These are phyloP conservation scores for Smutsia gigantea DNA, from an alignment of 2,797 vertebrate species.

Conservation along the genomic window DNA sequence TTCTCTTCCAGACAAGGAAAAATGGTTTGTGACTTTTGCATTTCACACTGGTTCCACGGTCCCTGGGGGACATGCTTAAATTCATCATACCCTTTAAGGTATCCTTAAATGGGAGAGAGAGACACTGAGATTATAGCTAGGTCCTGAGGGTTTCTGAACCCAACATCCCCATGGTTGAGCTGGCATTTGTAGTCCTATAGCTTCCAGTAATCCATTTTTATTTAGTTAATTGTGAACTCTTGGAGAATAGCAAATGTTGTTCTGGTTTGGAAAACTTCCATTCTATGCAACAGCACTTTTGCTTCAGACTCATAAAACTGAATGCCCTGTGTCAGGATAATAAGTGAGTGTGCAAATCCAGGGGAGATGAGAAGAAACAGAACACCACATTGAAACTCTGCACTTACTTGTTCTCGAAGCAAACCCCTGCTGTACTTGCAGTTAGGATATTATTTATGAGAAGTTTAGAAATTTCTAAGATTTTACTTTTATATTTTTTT, in stretches of 20 bases:
- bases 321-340: not conserved
- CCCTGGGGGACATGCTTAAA: constrained; percentile 18
- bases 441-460: not conserved
- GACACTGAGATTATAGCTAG: not conserved
- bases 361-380: not conserved
- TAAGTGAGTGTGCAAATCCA: not conserved
- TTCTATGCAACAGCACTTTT: not conserved
- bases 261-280: not conserved
- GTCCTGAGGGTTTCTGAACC: not conserved
- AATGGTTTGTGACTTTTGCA: not conserved
- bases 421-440: not conserved
- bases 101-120: not conserved
- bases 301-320: constrained; percentile 16
- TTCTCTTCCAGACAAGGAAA: constrained; percentile 13
- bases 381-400: not conserved
- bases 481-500: not conserved
- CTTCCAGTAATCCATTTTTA: constrained; percentile 39
- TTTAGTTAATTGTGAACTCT: constrained; percentile 57
- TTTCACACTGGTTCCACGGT: constrained; percentile 1
- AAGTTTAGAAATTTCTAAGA: not conserved
- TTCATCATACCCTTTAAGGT: not conserved
- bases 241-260: constrained; percentile 2
- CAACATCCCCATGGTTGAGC: not conserved
- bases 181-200: not conserved
- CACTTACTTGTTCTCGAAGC: constrained; percentile 25